phyloP scores from a whole-genome alignment of 2,888 invertebrate genomes.

The Ophioninae sp. region DNA sequence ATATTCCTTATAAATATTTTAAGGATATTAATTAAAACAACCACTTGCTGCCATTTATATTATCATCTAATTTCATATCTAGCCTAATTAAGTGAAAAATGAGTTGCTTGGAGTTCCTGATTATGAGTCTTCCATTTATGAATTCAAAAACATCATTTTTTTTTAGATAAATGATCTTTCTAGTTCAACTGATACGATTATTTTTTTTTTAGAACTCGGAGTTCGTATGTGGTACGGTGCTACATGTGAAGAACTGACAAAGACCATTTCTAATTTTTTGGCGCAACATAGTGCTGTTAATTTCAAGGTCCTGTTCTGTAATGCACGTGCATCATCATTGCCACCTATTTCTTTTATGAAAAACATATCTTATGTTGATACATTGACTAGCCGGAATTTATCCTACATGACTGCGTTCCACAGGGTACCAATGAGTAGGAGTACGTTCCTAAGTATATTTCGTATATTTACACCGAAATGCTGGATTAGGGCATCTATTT shows the following conservation, averaged over 20 bases:
- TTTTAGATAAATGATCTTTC: not conserved
- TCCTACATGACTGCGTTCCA: not conserved
- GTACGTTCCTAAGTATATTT: conserved; percentile 31
- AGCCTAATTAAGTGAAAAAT: too few species aligned
- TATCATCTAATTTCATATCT: too few species aligned
- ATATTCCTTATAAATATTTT: too few species aligned
- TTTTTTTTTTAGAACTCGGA: not conserved
- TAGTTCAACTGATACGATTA: not conserved
- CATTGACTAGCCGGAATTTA: not conserved
- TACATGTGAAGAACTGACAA: not conserved
- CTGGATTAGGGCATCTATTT: conserved; percentile 59
- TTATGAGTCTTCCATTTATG: not conserved
- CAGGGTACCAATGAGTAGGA: not conserved
- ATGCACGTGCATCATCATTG: conserved; percentile 18
- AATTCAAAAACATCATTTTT: not conserved
- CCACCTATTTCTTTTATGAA: not conserved
- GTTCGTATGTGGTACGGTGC: not conserved
- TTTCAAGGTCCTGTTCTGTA: conserved; percentile 20
- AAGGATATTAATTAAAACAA: too few species aligned
- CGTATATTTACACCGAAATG: conserved; percentile 23
- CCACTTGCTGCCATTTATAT: too few species aligned
- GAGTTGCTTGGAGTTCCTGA: too few species aligned
- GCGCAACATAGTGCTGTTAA: conserved; percentile 41
- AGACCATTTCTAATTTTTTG: conserved; percentile 41
- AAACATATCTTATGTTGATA: not conserved